A percentile compares a stretch with the other conserved stretches of the same genome.
Evolutionary conservation across 1,140 invertebrate species (phyloP).

Genomic region (Adoxophyes honmai): DNA sequence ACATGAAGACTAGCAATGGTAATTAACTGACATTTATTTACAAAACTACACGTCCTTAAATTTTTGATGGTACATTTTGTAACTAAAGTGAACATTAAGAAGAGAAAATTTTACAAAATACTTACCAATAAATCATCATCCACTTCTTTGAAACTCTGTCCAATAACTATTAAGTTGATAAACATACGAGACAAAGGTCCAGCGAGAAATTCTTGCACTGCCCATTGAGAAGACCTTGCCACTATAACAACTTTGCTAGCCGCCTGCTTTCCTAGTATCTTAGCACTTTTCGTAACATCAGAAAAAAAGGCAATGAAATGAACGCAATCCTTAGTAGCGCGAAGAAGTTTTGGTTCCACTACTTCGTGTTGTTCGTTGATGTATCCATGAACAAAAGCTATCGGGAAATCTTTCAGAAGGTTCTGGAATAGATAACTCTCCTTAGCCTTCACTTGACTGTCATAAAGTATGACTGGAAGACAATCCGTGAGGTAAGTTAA

Average conservation of each 20-base stretch:
- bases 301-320: conserved; percentile 81
- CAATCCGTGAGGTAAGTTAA: conserved; percentile 78
- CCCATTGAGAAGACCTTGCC: conserved; percentile 82
- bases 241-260: conserved; percentile 80
- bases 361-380: conserved; percentile 68
- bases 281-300: conserved; percentile 78
- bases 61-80: no score
- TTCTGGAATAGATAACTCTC: conserved; percentile 77
- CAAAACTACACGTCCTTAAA: no score
- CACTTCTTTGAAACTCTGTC: conserved; percentile 76
- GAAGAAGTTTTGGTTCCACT: conserved; percentile 51
- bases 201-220: conserved; percentile 82
- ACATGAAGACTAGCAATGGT: no score
- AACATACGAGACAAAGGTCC: conserved; percentile 79
- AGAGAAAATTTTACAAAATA: background rate
- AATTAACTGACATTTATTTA: no score
- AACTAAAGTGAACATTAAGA: no score
- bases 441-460: conserved; percentile 74
- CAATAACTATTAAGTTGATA: conserved; percentile 82
- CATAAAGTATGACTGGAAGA: conserved; percentile 80
- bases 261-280: conserved; percentile 79
- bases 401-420: conserved; percentile 78
- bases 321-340: conserved; percentile 71
- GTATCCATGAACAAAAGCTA: conserved; percentile 78
- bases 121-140: conserved; percentile 41